Base-by-base conservation (phyloP, 2,797 vertebrate genomes). In the Poeciliopsis turneri region DNA sequence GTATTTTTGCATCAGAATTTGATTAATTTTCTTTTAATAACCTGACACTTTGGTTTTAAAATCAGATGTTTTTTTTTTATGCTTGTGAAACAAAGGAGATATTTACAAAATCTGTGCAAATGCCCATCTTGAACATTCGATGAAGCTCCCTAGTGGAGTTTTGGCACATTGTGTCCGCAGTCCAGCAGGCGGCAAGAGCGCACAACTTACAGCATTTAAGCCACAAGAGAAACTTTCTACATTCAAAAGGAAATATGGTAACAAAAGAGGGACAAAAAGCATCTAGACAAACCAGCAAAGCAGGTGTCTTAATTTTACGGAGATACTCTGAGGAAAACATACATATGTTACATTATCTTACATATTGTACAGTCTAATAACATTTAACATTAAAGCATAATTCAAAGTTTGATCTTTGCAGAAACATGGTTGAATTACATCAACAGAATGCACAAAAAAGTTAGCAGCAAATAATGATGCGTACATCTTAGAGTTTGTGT, bases 381-480 rank as follows among this genome's bases (percentile, higher is more conserved):
- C 66, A 23, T 76, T 73, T 39, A 78, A 82, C 70, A 23, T 76
- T 73, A 74, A 82, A 77, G 76, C 64, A 47, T 59, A 66, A 66
- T 66, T 66, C 33, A 66, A 66, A 36, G 28, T 66, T 66, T 66
- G 33, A 66, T 75, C 78, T 79, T 79, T 36, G n/a, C 25, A 45
- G 43, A 78, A 85, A 75, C 43, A 69, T 80, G 61, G 79, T 71
- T 86, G 75, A 84, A 82, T 77, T 80, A 87, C 81, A 78, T 68
- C 16, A 80, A 78, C 59, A 80, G 78, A 77, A 85, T 59, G 72
- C 84, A 86, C 72, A 86, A 47, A 82, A 82, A 68, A 74, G 9
- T 88, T 93, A 95, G 93, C 94, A 94, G 94, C 92, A 87, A 51
- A 87, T 82, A 51, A 87, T 82, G 87, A 90, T 61, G 82, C 20